Evolutionary conservation across 1,140 invertebrate species (phyloP).

Genomic region (Idris sp.): DNA sequence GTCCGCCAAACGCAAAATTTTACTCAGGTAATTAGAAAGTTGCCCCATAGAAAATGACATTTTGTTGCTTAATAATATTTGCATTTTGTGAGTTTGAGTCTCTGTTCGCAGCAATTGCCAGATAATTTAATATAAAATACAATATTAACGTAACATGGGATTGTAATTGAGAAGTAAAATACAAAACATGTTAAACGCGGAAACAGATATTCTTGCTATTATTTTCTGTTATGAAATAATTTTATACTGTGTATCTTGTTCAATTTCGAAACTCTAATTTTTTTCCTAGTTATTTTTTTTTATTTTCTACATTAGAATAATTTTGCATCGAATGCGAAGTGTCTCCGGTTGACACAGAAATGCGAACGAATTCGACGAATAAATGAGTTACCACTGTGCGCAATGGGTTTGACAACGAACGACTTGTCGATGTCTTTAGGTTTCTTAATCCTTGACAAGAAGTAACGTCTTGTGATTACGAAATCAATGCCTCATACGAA

Average conservation of each 20-base stretch:
- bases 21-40: slow-evolving; percentile 9
- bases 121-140: no score
- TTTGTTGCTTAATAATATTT: slow-evolving; percentile 1
- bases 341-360: slow-evolving; percentile 15
- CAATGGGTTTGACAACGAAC: slow-evolving; percentile 27
- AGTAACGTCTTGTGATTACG: slow-evolving; percentile 48
- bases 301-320: no score
- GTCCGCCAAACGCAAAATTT: slow-evolving; percentile 1
- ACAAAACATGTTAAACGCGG: no score
- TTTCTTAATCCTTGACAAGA: slow-evolving; percentile 31
- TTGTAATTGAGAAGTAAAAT: no score
- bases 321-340: slow-evolving; percentile 19
- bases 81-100: background rate
- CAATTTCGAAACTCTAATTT: no score
- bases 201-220: no score
- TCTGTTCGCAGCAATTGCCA: no score
- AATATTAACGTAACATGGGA: no score
- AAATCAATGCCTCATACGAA: slow-evolving; percentile 44
- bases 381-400: slow-evolving; percentile 25
- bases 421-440: slow-evolving; percentile 24
- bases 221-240: no score
- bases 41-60: background rate
- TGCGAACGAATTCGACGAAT: slow-evolving; percentile 10
- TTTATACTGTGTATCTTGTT: no score
- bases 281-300: no score